Conservation (phyloP, 2,113 vertebrate species). For the Dicrurus megarhynchus region DNA sequence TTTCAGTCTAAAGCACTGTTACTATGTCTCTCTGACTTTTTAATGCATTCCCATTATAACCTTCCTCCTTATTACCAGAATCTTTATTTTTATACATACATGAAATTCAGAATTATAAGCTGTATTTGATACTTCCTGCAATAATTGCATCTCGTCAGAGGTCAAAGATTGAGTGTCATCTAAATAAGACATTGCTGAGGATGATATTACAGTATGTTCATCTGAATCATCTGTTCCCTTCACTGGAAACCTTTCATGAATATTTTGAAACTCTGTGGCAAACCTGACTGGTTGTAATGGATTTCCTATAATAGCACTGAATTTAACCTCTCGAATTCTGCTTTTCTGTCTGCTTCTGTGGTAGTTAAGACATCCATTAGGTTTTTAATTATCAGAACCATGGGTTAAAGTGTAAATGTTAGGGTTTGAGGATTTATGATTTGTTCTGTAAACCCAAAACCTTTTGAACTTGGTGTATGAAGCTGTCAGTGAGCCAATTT, state of each 20-base stretch:
- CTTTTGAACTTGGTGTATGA: not conserved
- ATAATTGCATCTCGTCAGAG: not conserved
- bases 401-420: not conserved
- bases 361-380: not conserved
- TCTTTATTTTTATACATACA: not conserved
- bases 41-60: not conserved
- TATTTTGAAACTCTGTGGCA: not conserved
- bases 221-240: not conserved
- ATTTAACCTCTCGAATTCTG: not conserved
- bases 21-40: not conserved
- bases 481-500: not conserved
- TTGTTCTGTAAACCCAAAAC: not conserved
- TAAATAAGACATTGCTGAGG: not conserved
- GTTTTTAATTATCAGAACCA: not conserved
- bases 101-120: not conserved
- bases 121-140: not conserved
- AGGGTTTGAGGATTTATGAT: not conserved
- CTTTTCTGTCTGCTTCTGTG: not conserved
- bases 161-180: not conserved
- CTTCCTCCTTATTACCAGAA: not conserved
- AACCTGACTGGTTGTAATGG: not conserved
- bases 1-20: not conserved
- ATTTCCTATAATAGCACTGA: not conserved
- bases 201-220: not conserved
- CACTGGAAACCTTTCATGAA: not conserved